Base-by-base conservation (phyloP, 1,140 invertebrate genomes). In the Zaprionus kolodkinae region DNA sequence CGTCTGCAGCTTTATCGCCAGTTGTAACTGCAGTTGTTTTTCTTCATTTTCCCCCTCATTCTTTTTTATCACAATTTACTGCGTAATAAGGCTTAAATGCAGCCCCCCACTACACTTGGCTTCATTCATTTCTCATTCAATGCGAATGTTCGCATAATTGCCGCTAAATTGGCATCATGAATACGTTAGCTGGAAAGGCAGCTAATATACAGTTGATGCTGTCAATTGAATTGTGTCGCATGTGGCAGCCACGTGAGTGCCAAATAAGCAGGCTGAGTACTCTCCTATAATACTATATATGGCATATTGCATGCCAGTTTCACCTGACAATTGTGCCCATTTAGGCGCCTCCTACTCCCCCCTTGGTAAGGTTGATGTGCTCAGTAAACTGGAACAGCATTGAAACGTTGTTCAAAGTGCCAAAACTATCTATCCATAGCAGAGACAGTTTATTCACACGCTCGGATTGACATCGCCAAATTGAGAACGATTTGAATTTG, bases 201-300 rank as follows among this genome's bases (percentile, higher is more conserved):
- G 33, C 73, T 72, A 84, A 78, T 36, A 78, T 36, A 65, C 57
- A 54, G 48, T 52, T 56, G 9, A 66, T 10, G 21, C 21, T 25
- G 45, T 3, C 45, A 89, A 87, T 84, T 87, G 70, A 84, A 78
- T 57, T 80, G 76, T 79, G 76, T 79, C 83, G 83, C 83, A 88
- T 87, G 79, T 70, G 55, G 77, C 77, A 69, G 70, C 84, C 84
- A 87, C 83, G 84, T 87, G 83, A 83, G 67, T 15, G 9, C 4
- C 57, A 9, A 57, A 71, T 67, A 54, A 40, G 45, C n/a, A 21
- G 36, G 17, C 21, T n/a, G 17, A 5, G 27, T 12, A 69, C 43
- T 64, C 50, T 45, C 33, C 12, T 43, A 33, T 38, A 54, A 36
- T 61, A n/a, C n/a, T n/a, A n/a, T n/a, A 30, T 30, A 30, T 36